These are phyloP conservation scores for Pagetopsis macropterus DNA, from an alignment of 2,797 vertebrate genomes.

Conservation along the genomic window DNA sequence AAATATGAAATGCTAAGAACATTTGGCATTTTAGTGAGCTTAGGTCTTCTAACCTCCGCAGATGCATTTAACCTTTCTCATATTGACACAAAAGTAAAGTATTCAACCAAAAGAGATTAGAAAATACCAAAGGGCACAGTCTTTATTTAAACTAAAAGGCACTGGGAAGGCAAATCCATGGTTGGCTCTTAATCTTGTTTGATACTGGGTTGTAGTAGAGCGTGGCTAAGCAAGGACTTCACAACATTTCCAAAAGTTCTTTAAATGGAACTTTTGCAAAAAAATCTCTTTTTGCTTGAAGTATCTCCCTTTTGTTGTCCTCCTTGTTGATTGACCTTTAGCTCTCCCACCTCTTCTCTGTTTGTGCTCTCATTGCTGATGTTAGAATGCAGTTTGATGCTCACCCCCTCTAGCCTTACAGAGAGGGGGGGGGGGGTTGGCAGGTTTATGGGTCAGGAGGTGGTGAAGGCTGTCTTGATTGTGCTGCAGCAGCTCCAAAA, in stretches of 20 bases:
- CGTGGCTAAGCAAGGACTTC: no score
- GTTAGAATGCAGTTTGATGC: constrained; percentile 21
- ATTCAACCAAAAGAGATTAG: constrained; percentile 13
- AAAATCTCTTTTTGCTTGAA: neutral
- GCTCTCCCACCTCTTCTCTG: constrained; percentile 29
- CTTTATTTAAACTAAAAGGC: neutral
- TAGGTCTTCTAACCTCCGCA: neutral
- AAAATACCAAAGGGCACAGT: neutral
- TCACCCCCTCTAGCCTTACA: neutral
- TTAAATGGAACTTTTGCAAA: no score
- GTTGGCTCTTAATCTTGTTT: no score
- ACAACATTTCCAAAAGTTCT: no score
- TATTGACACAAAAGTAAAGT: constrained; percentile 12
- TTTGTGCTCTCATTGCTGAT: constrained; percentile 21
- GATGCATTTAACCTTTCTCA: neutral
- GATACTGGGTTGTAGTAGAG: no score
- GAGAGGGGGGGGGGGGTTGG: neutral
- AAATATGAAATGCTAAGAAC: neutral
- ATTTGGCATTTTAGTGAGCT: neutral
- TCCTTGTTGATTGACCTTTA: constrained; percentile 30
- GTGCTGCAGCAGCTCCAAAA: constrained; percentile 33
- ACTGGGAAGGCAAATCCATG: no score
- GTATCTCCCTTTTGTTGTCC: constrained; percentile 18
- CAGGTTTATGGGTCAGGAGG: constrained; percentile 54
- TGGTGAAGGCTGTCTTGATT: constrained; percentile 51